phyloP scores from a whole-genome alignment of 1,140 invertebrate genomes.

The Saccostrea echinata region DNA sequence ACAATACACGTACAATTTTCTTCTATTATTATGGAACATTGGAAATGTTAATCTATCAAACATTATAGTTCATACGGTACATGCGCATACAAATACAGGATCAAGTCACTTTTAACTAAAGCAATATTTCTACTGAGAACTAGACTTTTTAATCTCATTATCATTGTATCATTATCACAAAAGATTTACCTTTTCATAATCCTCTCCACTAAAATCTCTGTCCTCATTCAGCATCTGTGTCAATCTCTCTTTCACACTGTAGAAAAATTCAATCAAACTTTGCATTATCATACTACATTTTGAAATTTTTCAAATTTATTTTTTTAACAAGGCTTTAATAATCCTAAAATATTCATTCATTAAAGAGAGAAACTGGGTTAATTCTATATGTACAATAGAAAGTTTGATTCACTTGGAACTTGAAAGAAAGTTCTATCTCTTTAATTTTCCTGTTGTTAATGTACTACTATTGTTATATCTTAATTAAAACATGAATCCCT shows the following conservation, averaged over 20 bases:
- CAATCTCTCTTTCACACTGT: slow-evolving; percentile 95
- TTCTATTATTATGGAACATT: too few species aligned
- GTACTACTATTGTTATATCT: too few species aligned
- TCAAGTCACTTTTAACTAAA: neutral
- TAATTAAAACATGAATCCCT: too few species aligned
- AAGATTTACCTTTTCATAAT: slow-evolving; percentile 81
- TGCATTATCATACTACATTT: too few species aligned
- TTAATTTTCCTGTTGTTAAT: too few species aligned
- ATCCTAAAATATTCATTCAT: too few species aligned
- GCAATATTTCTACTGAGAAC: neutral
- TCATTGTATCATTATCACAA: neutral
- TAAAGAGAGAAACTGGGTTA: too few species aligned
- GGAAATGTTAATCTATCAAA: neutral
- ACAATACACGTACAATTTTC: neutral
- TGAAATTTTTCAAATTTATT: too few species aligned
- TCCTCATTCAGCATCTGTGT: slow-evolving; percentile 94
- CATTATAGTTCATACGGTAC: neutral
- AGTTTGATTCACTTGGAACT: too few species aligned
- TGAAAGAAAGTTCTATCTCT: too few species aligned
- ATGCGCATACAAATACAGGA: neutral
- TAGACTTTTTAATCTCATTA: neutral
- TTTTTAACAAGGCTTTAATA: too few species aligned
- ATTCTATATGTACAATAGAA: too few species aligned
- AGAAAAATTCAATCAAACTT: neutral
- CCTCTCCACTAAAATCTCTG: slow-evolving; percentile 92